These are phyloP conservation scores for Scomber colias DNA, from an alignment of 2,113 vertebrate genomes.

Conservation along the genomic window DNA sequence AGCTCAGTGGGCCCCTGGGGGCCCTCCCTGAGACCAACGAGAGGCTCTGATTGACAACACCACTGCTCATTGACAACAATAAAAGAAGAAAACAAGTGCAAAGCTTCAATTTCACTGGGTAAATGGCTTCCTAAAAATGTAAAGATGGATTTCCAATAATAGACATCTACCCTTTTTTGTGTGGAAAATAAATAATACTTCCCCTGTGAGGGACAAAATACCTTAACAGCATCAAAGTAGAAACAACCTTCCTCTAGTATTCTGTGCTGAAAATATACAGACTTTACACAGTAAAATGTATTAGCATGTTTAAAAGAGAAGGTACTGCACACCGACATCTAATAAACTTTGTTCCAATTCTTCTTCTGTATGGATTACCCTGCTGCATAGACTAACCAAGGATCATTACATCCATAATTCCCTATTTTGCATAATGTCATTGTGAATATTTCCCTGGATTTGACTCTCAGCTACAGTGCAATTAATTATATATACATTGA, in stretches of 20 bases:
- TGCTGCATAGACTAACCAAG: constrained; percentile 37
- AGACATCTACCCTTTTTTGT: constrained; percentile 34
- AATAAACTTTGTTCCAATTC: constrained; percentile 39
- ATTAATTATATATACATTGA: constrained; percentile 61
- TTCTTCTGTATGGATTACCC: constrained; percentile 45
- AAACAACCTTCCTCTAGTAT: constrained; percentile 11
- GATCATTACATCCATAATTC: constrained; percentile 73
- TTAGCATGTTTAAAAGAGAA: constrained; percentile 36
- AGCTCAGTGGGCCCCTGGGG: constrained; percentile 77
- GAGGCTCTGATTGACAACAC: constrained; percentile 61
- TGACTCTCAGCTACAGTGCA: constrained; percentile 58
- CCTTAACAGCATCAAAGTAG: constrained; percentile 22
- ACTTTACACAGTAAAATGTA: constrained; percentile 6
- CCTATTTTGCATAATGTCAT: constrained; percentile 71
- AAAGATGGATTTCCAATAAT: constrained; percentile 65
- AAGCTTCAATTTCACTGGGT: constrained; percentile 44
- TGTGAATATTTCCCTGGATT: constrained; percentile 60
- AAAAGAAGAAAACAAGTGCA: constrained; percentile 53
- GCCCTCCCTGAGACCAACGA: constrained; percentile 72
- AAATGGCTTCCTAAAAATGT: constrained; percentile 64
- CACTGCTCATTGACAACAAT: constrained; percentile 62
- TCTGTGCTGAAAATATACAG: constrained; percentile 6
- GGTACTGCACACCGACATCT: constrained; percentile 9
- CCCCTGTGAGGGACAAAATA: constrained; percentile 23
- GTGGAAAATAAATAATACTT: constrained; percentile 38